These are phyloP conservation scores for Barnardius zonarius DNA, from an alignment of 2,113 vertebrate genomes.

Conservation along the genomic window DNA sequence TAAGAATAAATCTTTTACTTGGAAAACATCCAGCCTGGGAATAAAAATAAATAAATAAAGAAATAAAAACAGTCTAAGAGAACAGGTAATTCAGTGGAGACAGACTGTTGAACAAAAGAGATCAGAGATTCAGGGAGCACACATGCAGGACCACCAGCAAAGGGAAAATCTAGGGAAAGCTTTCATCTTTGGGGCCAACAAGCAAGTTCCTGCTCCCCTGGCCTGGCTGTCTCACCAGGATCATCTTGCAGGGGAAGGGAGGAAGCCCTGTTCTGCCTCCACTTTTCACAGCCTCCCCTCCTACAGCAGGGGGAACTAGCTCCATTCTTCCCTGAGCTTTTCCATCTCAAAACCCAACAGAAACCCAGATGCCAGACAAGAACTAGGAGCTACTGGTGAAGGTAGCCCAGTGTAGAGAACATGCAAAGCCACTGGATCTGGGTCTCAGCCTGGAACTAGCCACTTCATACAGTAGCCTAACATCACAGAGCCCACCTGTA, in stretches of 20 bases:
- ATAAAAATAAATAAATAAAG: neutral
- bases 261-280: neutral
- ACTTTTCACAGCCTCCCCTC: neutral
- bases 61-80: neutral
- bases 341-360: neutral
- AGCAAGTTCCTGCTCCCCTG: neutral
- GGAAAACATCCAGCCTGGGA: slow-evolving; percentile 22
- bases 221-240: neutral
- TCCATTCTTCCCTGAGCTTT: neutral
- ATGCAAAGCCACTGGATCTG: neutral
- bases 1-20: slow-evolving; percentile 35
- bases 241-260: neutral
- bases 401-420: neutral
- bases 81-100: neutral
- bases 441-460: neutral
- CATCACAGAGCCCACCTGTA: neutral
- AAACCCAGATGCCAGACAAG: neutral
- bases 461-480: neutral
- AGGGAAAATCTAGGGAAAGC: neutral
- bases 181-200: neutral
- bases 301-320: neutral
- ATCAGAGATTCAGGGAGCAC: neutral
- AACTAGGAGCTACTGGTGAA: neutral
- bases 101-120: neutral
- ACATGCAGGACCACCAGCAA: neutral